Evolutionary conservation across 2,113 vertebrate genomes (phyloP).

Genomic region (Monarcha castaneiventris): DNA sequence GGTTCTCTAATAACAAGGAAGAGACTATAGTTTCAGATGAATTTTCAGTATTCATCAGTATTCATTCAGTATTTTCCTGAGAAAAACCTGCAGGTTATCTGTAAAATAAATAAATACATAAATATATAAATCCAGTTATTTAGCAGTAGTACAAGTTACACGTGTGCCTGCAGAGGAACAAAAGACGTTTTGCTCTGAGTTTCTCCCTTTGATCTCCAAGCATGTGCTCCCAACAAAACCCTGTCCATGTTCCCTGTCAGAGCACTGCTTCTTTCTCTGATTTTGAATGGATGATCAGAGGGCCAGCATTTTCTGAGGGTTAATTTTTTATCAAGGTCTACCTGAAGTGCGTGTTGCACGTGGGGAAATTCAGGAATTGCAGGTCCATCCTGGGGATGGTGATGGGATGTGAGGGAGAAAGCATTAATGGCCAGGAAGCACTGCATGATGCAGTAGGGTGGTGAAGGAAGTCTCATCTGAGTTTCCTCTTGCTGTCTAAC

Average conservation of each 20-base stretch:
- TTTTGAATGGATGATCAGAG: neutral
- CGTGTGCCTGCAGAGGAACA: neutral
- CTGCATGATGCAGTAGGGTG: fast-evolving
- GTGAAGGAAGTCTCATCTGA: neutral
- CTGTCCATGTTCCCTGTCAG: neutral
- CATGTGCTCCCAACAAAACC: neutral
- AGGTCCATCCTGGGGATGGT: neutral
- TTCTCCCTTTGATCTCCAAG: neutral
- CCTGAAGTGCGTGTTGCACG: fast-evolving
- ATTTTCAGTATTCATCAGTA: neutral
- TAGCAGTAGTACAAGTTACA: neutral
- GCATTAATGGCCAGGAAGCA: neutral
- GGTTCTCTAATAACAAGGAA: neutral
- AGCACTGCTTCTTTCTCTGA: neutral
- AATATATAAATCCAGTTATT: neutral
- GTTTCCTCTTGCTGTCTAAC: neutral
- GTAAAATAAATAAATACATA: neutral
- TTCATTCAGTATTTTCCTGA: neutral
- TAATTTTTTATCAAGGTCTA: neutral
- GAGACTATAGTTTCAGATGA: neutral
- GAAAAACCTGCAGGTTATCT: neutral
- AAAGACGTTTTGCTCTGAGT: neutral
- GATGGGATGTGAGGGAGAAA: neutral
- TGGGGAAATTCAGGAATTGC: neutral
- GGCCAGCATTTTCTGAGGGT: neutral